Evolutionary conservation across 2,113 vertebrate genomes (phyloP).

Genomic region (Apistogramma diplotaenia): DNA sequence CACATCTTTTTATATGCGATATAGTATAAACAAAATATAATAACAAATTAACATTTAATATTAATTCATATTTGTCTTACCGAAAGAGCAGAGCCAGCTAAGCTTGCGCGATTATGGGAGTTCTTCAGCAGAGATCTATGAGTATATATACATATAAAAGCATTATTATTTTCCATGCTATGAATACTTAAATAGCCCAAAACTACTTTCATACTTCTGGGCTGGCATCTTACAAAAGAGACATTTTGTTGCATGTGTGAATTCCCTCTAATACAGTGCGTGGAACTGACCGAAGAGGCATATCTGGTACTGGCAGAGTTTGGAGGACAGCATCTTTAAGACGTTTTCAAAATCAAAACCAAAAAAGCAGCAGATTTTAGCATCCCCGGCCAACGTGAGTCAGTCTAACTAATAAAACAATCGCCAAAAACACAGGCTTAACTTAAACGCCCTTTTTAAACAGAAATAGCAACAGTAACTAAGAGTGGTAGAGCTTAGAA

Average conservation of each 20-base stretch:
- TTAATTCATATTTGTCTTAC: conserved; percentile 73
- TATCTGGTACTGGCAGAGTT: too few relatives aligned
- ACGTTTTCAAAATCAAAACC: too few relatives aligned
- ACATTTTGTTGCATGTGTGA: not conserved
- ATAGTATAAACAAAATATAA: not conserved
- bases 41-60: too few relatives aligned
- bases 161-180: not conserved
- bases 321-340: too few relatives aligned
- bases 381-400: too few relatives aligned
- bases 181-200: not conserved
- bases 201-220: not conserved
- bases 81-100: conserved; percentile 88
- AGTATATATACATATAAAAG: conserved; percentile 37
- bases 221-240: not conserved
- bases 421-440: not conserved
- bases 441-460: not conserved
- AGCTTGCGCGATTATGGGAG: conserved; percentile 87
- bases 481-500: not conserved
- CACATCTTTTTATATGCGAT: not conserved
- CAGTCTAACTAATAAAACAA: too few relatives aligned
- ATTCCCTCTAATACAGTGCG: not conserved
- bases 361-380: too few relatives aligned
- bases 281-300: not conserved
- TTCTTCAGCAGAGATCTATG: conserved; percentile 92
- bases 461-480: not conserved